Percentiles rank a stretch among this genome's conserved stretches.
phyloP scores from a whole-genome alignment of 2,888 invertebrate species.

The Lamellibrachia satsuma region DNA sequence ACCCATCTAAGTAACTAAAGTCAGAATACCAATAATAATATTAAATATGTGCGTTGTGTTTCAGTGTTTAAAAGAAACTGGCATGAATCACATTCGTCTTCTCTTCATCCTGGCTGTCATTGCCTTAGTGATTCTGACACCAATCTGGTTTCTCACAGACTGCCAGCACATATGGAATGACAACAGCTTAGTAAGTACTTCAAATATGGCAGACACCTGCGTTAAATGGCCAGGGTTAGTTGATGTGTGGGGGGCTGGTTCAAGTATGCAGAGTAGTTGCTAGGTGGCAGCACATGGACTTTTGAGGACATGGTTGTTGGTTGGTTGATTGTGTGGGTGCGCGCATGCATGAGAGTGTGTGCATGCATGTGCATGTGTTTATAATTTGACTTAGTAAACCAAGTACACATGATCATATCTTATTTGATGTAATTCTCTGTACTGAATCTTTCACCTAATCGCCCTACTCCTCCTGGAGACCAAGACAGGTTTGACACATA shows the following conservation, averaged over 20 bases:
- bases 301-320: too few species aligned
- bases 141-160: constrained; percentile 83
- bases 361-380: neutral
- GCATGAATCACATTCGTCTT: constrained; percentile 88
- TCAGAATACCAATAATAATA: too few species aligned
- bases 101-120: constrained; percentile 82
- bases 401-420: neutral
- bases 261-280: neutral
- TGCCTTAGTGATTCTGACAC: constrained; percentile 82
- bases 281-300: too few species aligned
- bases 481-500: too few species aligned
- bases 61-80: constrained; percentile 83
- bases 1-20: too few species aligned
- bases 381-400: neutral
- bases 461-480: too few species aligned
- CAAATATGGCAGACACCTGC: neutral
- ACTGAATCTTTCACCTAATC: too few species aligned
- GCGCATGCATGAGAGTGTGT: too few species aligned
- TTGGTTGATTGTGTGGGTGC: too few species aligned
- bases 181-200: constrained; percentile 64
- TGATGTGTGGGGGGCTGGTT: neutral
- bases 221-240: too few species aligned
- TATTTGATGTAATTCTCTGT: neutral
- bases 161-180: constrained; percentile 73
- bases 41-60: constrained; percentile 41